Evolutionary conservation across 2,797 vertebrate species (phyloP), one percentile per base, ranked within the genome.

Genomic region (Myripristis murdjan): DNA sequence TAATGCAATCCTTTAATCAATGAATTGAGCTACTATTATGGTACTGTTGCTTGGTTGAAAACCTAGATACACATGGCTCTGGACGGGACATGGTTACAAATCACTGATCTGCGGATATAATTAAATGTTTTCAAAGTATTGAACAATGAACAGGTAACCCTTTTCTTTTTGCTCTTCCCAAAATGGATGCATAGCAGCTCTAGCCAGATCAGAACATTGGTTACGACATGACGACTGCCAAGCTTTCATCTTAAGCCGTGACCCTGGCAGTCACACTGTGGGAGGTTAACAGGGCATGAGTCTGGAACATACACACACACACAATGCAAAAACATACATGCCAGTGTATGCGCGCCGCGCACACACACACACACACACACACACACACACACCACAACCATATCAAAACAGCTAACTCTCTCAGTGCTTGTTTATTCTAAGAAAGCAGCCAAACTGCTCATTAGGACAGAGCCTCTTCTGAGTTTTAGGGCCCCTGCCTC

Each of bases 151-250:
- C 37, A 22, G 5, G 6, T 33, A n/a, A 12, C 31, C 7, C 12
- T 51, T 33, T 39, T 59, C 5, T 16, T 51, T 39, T 58, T n/a
- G 28, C 7, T 31, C 12, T 35, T 1, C 14, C 48, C 6, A 68
- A 31, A 64, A 64, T 37, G 3, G 35, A 60, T 12, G 28, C 33
- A 35, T 22, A 51, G 53, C 41, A 31, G 59, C 69, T 82, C 31
- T 8, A 22, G 56, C 54, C 53, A 62, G 37, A 28, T 67, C 58
- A 71, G 59, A 77, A 79, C 62, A 70, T 41, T 60, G 63, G 22
- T 75, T 55, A 51, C 18, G 11, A 80, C 82, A 78, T 71, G 77
- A 69, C 78, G 81, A 82, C 68, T 52, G 81, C 57, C 86, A 84
- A 89, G 78, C 87, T 81, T n/a, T n/a, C 6, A 46, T 4, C 18